Base-by-base conservation (phyloP, 2,113 vertebrate species). In the Colistium nudipinnis region DNA sequence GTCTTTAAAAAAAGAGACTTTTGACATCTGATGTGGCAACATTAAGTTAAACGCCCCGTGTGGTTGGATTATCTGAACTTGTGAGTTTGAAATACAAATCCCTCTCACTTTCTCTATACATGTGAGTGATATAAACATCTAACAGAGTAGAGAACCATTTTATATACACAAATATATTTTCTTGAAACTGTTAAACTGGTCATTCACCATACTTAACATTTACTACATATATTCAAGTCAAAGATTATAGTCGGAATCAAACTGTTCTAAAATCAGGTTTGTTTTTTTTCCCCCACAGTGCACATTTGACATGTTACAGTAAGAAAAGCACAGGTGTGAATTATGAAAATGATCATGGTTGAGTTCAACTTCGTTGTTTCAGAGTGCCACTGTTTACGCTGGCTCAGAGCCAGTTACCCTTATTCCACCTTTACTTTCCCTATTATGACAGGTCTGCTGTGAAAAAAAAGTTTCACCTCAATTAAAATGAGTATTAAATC, bases 221-320 rank as follows among this genome's bases (percentile, higher is more conserved):
- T 74, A 24, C 3, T 11, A 67, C n/a, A 56, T 48, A 30, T 35
- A 36, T 56, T 67, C 20, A 61, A 30, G 27, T 67, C n/a, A n/a
- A 27, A 43, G 22, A 36, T 52, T 41, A 61, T 13, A 60, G 14
- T 30, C 25, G 8, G 13, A 36, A 19, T 56, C 41, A 19, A 60
- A 59, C 39, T 28, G 4, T 36, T 51, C 7, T 62, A 53, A 65
- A n/a, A n/a, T n/a, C n/a, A n/a, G n/a, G 31, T 9, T 33, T 33
- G 9, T 33, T 33, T 33, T 13, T 39, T 22, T 45, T 59, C 30
- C 45, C 25, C 16, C 2, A 67, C 2, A 56, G 9, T 22, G 38
- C 38, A 44, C 25, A 43, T 17, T 44, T 54, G 41, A 64, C 25
- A 30, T 8, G 39, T 49, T 36, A 36, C 25, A 47, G 57, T 24